A percentile compares a stretch with the other conserved stretches of the same genome.
phyloP scores from a whole-genome alignment of 2,797 vertebrate genomes.

The Staurois parvus region DNA sequence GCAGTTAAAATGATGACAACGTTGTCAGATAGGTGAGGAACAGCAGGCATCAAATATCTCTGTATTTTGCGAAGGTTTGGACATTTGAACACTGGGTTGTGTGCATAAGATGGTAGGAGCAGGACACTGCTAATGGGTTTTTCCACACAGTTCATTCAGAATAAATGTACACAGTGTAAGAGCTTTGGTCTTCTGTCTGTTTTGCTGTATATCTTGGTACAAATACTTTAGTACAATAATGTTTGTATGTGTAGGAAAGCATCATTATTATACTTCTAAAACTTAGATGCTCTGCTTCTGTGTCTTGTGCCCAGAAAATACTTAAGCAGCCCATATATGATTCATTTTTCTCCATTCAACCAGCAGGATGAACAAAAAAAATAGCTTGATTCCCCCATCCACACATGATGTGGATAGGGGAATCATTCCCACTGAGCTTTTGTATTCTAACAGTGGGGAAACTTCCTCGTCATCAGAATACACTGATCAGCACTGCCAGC shows the following conservation, averaged over 20 bases:
- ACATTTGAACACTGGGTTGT: constrained; percentile 11
- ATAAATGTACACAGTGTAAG: constrained; percentile 60
- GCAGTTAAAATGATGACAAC: constrained; percentile 45
- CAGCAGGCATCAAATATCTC: neutral
- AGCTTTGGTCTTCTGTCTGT: constrained; percentile 53
- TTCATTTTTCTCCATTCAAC: no score
- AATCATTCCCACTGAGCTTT: no score
- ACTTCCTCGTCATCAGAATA: no score
- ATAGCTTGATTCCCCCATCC: no score
- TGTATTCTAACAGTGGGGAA: no score
- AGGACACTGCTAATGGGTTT: constrained; percentile 27
- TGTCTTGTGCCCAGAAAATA: neutral
- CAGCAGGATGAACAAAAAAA: no score
- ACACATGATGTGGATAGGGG: no score
- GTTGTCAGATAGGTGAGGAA: constrained; percentile 52
- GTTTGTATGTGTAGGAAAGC: constrained; percentile 26
- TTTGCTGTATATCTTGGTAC: constrained; percentile 52
- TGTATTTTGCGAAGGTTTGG: constrained; percentile 52
- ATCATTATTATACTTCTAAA: neutral
- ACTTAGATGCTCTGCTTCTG: neutral
- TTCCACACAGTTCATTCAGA: constrained; percentile 54
- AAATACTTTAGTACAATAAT: constrained; percentile 50
- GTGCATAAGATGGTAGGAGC: neutral
- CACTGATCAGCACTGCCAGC: no score
- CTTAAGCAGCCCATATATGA: no score